Evolutionary conservation across 1,140 invertebrate species (phyloP), one percentile per base, ranked within the genome.

Genomic region (Diprion similis): DNA sequence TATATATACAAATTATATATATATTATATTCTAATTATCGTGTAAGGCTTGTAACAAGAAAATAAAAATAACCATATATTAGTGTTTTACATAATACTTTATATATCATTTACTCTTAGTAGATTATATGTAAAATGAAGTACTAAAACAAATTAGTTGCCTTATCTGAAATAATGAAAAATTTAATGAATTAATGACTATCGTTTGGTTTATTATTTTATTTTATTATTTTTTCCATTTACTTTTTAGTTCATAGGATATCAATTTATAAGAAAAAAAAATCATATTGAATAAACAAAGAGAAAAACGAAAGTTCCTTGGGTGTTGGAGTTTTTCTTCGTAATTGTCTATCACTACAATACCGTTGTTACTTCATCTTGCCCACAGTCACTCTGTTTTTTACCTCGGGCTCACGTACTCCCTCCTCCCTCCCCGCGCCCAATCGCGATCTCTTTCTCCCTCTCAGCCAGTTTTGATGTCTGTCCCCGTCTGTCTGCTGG

Each of bases 11-110:
- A 70, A 77, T 66, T 66, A 77, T 76, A 78, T 87, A 87, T 83
- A 88, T 85, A 86, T 83, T 81, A 83, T 86, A 87, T 88, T 87
- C 85, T 87, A 88, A 86, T 83, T 79, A 83, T 68, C n/a, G 37
- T 83, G 76, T 88, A 87, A 88, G 86, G 87, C 87, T 88, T 87
- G 86, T 87, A 88, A 88, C 84, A 87, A 86, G 83, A 79, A 87
- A 85, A 81, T 83, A 86, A 87, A 86, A 87, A 78, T 88, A 88
- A 87, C 80, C 86, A 81, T 86, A 86, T 86, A 87, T 86, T 88
- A 88, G 84, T 87, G 86, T 87, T 87, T 87, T 87, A 86, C 86
- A 87, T 88, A 37, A 88, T 86, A 86, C 84, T 86, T 87, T 87
- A 87, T 84, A 84, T 68, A 68, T 68, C 80, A 84, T 85, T 84